A percentile compares a stretch with the other conserved stretches of the same genome.
phyloP scores from a whole-genome alignment of 2,113 vertebrate species.

The Dipodomys spectabilis region DNA sequence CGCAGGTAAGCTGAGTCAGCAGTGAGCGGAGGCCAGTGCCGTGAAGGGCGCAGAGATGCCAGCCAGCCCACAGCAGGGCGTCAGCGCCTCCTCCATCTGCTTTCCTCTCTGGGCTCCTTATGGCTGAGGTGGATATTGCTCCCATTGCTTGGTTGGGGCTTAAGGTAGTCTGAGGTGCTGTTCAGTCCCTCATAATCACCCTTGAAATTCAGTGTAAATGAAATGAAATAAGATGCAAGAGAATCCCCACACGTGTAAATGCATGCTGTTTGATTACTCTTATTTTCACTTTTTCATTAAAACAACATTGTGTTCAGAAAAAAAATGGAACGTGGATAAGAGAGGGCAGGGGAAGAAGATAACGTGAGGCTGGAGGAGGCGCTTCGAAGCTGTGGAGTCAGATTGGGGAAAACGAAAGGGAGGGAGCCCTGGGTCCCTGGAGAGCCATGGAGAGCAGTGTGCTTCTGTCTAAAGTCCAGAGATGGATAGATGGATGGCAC shows the following conservation, averaged over 20 bases:
- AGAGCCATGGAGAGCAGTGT: rapidly evolving
- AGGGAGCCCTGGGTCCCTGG: too few species aligned
- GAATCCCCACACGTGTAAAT: background rate
- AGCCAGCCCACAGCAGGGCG: too few species aligned
- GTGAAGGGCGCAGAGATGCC: too few species aligned
- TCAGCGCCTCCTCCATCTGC: background rate
- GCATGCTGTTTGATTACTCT: background rate
- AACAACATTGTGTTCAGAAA: too few species aligned
- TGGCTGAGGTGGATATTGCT: too few species aligned
- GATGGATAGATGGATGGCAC: too few species aligned
- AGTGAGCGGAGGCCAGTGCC: too few species aligned
- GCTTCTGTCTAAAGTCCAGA: background rate
- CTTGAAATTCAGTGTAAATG: background rate
- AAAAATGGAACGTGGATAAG: background rate
- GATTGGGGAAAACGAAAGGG: background rate
- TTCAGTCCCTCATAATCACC: background rate
- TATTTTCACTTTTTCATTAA: background rate
- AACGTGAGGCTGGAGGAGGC: too few species aligned
- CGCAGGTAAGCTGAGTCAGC: background rate
- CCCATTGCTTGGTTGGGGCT: background rate
- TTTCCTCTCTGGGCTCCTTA: rapidly evolving
- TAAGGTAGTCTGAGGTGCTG: background rate
- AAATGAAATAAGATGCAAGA: background rate
- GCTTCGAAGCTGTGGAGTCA: background rate
- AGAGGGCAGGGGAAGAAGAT: background rate